Evolutionary conservation across 1,140 invertebrate genomes (phyloP).

Genomic region (Drosophila chauvacae): DNA sequence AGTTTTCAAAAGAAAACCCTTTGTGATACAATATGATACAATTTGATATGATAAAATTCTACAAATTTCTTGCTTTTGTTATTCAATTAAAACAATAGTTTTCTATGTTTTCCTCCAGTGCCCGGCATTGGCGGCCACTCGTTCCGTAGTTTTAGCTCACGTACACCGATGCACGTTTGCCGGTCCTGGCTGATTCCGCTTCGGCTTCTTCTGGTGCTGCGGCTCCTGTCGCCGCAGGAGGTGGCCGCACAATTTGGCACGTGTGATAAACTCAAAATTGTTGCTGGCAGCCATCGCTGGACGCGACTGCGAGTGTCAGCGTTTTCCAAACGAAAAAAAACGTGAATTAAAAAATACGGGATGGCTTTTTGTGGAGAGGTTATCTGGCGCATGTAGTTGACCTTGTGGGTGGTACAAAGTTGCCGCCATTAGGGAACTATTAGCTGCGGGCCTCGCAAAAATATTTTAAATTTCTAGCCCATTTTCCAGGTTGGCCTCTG

Average conservation of each 20-base stretch:
- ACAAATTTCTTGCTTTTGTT: neutral
- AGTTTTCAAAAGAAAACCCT: no score
- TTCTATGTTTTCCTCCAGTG: neutral
- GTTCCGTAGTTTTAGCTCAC: conserved; percentile 59
- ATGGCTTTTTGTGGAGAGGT: conserved; percentile 42
- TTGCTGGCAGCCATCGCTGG: conserved; percentile 65
- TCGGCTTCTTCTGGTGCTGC: conserved; percentile 1
- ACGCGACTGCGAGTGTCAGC: conserved; percentile 55
- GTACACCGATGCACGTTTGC: conserved; percentile 66
- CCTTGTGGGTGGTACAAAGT: conserved; percentile 61
- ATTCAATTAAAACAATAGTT: neutral
- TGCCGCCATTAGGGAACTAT: conserved; percentile 70
- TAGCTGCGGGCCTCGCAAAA: conserved; percentile 50
- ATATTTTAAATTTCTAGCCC: conserved; percentile 46
- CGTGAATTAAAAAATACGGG: conserved; percentile 21
- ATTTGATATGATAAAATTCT: no score
- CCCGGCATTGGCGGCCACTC: conserved; percentile 11
- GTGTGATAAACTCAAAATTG: conserved; percentile 81
- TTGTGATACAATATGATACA: no score
- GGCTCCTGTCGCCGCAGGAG: conserved; percentile 61
- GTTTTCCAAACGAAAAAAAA: conserved; percentile 28
- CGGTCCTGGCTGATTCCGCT: conserved; percentile 16
- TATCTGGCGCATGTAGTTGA: conserved; percentile 78
- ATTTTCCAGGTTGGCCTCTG: conserved; percentile 1
- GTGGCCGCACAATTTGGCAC: conserved; percentile 77